Base-by-base conservation (phyloP, 2,113 vertebrate genomes). In the Pyrgilauda ruficollis region DNA sequence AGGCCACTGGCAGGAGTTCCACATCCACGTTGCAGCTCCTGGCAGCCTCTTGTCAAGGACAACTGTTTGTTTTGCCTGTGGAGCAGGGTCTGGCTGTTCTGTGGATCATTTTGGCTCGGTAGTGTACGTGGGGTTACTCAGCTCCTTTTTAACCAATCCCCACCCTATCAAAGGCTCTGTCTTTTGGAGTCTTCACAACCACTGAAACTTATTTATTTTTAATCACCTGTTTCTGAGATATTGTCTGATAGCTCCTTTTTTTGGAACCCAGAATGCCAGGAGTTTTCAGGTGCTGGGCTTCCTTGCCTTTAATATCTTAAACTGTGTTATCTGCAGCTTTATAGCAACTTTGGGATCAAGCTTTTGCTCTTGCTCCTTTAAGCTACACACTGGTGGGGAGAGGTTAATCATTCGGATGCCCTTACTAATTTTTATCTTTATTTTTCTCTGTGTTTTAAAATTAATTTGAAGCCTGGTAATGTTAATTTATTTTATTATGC, bases 61-160 rank as follows among this genome's bases (percentile, higher is more conserved):
- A 84, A 30, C 46, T 9, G 1, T 49, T 89, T 69, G n/a, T 73
- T 73, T 90, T 89, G 44, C 31, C 23, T 12, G 19, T 64, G 28
- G 53, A 66, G 11, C 33, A 1, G 5, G 28, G 9, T 67, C 39
- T 63, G 46, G 15, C 33, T 41, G 28, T 62, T 55, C 2, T 0
- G 0, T 26, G 61, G 43, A 43, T 67, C 24, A 6, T 62, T 90
- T 80, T 39, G 2, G 24, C 2, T 63, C 1, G 0, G 3, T 39
- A 39, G 31, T 37, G 63, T 67, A 37, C 4, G 0, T 43, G 35
- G 14, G 1, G 0, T 55, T 75, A 39, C 20, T 70, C 41, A 31
- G 21, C 43, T 70, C 33, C 22, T 84, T 41, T 69, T 73, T 33
- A 49, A 77, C n/a, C n/a, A 28, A 31, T 33, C 23, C n/a, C 44